These are phyloP conservation scores for Tetragnatha versicolor DNA, from an alignment of 1,140 invertebrate genomes.

Conservation along the genomic window DNA sequence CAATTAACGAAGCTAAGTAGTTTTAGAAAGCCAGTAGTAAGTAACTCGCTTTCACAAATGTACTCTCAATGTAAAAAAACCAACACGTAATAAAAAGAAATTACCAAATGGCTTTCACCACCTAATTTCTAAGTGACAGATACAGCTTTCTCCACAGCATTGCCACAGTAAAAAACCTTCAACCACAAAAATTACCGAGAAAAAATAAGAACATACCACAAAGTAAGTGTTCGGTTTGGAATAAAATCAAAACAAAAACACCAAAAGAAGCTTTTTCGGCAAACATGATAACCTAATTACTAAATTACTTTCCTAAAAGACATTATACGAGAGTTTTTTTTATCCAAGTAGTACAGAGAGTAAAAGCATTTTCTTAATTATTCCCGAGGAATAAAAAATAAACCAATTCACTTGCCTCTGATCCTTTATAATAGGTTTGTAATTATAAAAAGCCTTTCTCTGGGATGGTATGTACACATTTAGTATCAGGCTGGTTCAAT, in stretches of 20 bases:
- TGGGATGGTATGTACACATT: too few relatives aligned
- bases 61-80: too few relatives aligned
- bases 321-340: neutral
- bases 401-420: neutral
- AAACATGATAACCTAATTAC: conserved; percentile 17
- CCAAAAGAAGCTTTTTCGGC: neutral
- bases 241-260: neutral
- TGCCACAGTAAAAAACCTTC: too few relatives aligned
- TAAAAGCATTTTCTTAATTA: conserved; percentile 9
- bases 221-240: neutral
- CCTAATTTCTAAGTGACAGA: too few relatives aligned
- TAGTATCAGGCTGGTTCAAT: too few relatives aligned
- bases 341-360: neutral
- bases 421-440: neutral
- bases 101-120: too few relatives aligned
- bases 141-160: too few relatives aligned
- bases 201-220: neutral
- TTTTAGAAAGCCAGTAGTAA: too few relatives aligned
- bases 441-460: neutral
- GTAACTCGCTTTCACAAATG: too few relatives aligned
- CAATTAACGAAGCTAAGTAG: too few relatives aligned
- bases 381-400: neutral
- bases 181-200: too few relatives aligned
- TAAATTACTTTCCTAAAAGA: neutral
- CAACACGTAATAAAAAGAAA: too few relatives aligned